Conservation (phyloP, 2,888 invertebrate genomes). For the Athrips mouffetella region DNA sequence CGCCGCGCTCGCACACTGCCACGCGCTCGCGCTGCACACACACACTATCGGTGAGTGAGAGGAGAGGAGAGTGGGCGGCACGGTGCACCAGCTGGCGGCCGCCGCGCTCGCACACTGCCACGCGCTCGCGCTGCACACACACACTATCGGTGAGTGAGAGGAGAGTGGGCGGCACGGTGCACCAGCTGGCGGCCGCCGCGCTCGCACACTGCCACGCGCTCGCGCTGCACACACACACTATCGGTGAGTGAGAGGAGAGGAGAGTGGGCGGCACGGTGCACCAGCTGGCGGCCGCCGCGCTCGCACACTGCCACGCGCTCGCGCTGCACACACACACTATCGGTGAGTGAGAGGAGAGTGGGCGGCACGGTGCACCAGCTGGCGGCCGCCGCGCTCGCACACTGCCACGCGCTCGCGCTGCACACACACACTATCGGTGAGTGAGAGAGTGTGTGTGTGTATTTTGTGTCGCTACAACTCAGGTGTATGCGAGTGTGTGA, state of each 20-base stretch:
- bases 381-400: no score
- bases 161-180: conserved; percentile 99
- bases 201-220: conserved; percentile 94
- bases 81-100: conserved; percentile 97
- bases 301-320: conserved; percentile 94
- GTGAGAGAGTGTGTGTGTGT: no score
- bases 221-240: conserved; percentile 88
- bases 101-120: conserved; percentile 96
- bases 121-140: conserved; percentile 87
- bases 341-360: no score
- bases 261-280: conserved; percentile 99
- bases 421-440: no score
- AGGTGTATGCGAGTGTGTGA: no score
- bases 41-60: conserved; percentile 89
- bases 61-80: conserved; percentile 98
- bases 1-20: conserved; percentile 94
- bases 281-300: conserved; percentile 95
- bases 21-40: no score
- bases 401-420: no score
- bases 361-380: no score
- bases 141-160: conserved; percentile 88
- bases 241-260: conserved; percentile 90
- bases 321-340: conserved; percentile 83
- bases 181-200: conserved; percentile 96
- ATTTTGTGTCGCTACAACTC: no score